phyloP scores from a whole-genome alignment of 2,888 invertebrate genomes.

The Zygothrica quintamaculata region DNA sequence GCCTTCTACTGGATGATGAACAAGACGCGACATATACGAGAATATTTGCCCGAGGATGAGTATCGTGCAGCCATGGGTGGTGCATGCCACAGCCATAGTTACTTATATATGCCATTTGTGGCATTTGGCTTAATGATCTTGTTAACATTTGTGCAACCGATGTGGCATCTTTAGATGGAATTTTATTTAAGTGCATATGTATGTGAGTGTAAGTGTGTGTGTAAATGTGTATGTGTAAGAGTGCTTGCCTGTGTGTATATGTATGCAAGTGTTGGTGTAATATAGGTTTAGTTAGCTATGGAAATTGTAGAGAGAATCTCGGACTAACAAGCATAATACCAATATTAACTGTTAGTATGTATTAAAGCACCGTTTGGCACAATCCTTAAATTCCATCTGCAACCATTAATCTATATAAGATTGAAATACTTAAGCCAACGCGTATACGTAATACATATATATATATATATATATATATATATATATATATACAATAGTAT shows the following conservation, averaged over 20 bases:
- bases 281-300: conserved; percentile 73
- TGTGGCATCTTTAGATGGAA: conserved; percentile 34
- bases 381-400: conserved; percentile 28
- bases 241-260: conserved; percentile 31
- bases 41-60: conserved; percentile 84
- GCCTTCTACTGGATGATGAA: conserved; percentile 94
- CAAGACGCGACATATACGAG: conserved; percentile 90
- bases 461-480: conserved; percentile 16
- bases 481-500: conserved; percentile 2
- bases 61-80: conserved; percentile 79
- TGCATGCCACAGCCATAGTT: conserved; percentile 22
- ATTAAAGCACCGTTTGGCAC: conserved; percentile 41
- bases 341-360: conserved; percentile 55
- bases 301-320: conserved; percentile 68
- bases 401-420: conserved; percentile 23
- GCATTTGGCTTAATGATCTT: conserved; percentile 28
- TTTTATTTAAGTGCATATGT: conserved; percentile 24
- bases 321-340: conserved; percentile 69
- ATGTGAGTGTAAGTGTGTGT: conserved; percentile 8
- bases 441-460: conserved; percentile 34
- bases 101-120: conserved; percentile 16
- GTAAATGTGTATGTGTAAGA: conserved; percentile 11
- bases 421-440: conserved; percentile 47
- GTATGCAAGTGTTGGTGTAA: conserved; percentile 47
- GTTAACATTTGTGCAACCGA: conserved; percentile 25